Base-by-base conservation (phyloP, 2,797 vertebrate species). In the Neosilurus mollespiculum region DNA sequence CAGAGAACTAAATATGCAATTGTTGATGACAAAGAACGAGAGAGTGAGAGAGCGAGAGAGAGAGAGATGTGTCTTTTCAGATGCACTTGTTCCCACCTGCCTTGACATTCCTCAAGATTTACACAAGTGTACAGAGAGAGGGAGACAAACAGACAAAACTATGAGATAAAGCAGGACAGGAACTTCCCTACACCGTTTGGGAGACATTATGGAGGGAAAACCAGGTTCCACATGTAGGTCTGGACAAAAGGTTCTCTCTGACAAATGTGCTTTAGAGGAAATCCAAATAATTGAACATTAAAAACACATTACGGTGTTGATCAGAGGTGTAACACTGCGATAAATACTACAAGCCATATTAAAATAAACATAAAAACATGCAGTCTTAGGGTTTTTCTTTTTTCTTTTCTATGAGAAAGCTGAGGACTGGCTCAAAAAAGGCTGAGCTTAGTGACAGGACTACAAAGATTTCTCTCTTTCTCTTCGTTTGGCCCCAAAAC, bases 1-100 rank as follows among this genome's bases (percentile, higher is more conserved):
- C 43, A 15, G 1, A 71, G 69, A 71, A 34, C 2, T 18, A 34
- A 66, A 66, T 65, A 16, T 16, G 30, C 34, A 24, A 12, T 64
- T 26, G n/a, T 26, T 34, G 24, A 8, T 26, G 16, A 73, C 15
- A 24, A 9, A 69, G 4, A n/a, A 14, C 15, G 26, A 49, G 15
- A 58, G 14, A 24, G 64, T 37, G 16, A 56, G 62, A 34, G 18
- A 14, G 15, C 0, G 65, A 49, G 62, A 37, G 26, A 61, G 59
- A 65, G 9, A 58, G 54, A 37, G 0, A 34, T 20, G 30, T 9
- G 18, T 86, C 72, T 71, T 59, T 65, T 58, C 72, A 34, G 59
- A 64, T 82, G 81, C 81, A 82, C 83, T 85, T 87, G 88, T 84
- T 82, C 58, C 80, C 82, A 89, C 85, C 87, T 89, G 88, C 82